Base-by-base conservation (phyloP, 1,140 invertebrate species). In the Brevipalpus yothersi region DNA sequence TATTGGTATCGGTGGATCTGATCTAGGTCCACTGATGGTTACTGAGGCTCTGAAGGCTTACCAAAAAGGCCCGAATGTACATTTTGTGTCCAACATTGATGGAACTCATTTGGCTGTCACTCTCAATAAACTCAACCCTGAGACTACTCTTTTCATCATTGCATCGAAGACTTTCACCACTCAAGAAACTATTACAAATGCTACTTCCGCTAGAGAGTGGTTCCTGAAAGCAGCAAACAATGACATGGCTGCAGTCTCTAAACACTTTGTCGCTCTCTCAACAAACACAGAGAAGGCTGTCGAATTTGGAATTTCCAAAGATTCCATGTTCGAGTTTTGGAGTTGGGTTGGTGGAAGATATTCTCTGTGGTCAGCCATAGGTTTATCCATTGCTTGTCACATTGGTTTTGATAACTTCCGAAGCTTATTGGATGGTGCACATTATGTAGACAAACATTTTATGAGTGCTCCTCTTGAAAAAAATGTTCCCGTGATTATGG, bases 311-410 rank as follows among this genome's bases (percentile, higher is more conserved):
- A 99, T 99, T 65, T 83, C 94, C 71, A 79, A 86, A 64, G 81
- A 83, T 60, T 98, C 98, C 69, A 98, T 98, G 89, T 99, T 99
- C 76, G 91, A 83, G 54, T 98, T 99, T 72, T 99, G 95, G 94
- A 94, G 99, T 74, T 99, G 93, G 91, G 94, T 99, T 60, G 95
- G 94, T 55, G 95, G 94, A 65, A 79, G 93, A 68, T 95, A 94
- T 71, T 96, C 92, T 0, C 73, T 96, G 1, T 98, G 93, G 93
- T 97, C 92, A 0, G 93, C 94, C 8, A 97, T 98, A 74, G 93
- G 95, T 51, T 73, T 99, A 9, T 94, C 92, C 4, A 95, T 99
- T 72, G 84, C 83, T 39, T 73, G 97, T 10, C 81, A 84, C 61
- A 82, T 98, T 71, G 92, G 78, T 39, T 95, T 84, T 72, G 86